These are phyloP conservation scores for Neofelis nebulosa DNA, from an alignment of 2,113 vertebrate genomes.

Conservation along the genomic window DNA sequence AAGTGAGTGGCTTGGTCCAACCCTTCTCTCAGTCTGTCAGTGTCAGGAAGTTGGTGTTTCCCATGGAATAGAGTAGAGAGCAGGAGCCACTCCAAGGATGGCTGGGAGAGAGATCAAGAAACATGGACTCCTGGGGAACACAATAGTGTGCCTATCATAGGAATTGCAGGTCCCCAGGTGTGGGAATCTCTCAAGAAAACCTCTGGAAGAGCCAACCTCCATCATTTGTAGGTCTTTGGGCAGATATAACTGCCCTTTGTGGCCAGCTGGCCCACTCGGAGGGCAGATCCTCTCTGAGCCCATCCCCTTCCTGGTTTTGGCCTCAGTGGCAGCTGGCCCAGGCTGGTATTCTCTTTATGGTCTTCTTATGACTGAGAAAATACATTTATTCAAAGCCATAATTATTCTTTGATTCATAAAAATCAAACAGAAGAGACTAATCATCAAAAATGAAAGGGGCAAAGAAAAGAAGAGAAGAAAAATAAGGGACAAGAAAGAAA, in stretches of 20 bases:
- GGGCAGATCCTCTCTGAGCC: neutral
- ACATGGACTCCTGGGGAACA: fast-evolving
- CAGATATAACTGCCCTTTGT: neutral
- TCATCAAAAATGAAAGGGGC: neutral
- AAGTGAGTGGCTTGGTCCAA: too few relatives aligned
- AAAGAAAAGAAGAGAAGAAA: neutral
- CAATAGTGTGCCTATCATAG: neutral
- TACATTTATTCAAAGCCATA: neutral
- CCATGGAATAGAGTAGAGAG: neutral
- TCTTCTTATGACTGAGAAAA: neutral
- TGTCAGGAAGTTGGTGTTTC: neutral
- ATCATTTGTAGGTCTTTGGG: neutral
- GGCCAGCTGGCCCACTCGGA: neutral
- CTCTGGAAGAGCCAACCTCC: neutral
- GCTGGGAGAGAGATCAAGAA: neutral
- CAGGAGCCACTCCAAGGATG: too few relatives aligned
- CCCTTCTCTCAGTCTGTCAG: neutral
- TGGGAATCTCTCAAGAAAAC: neutral
- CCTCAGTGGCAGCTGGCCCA: neutral
- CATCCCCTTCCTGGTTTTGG: neutral
- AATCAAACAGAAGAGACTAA: neutral
- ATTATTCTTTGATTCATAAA: too few relatives aligned
- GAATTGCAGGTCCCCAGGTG: neutral
- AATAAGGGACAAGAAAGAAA: neutral
- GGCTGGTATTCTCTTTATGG: neutral